Evolutionary conservation across 1,140 invertebrate genomes (phyloP), one percentile per base, ranked within the genome.

Genomic region (Propsilocerus akamusi): DNA sequence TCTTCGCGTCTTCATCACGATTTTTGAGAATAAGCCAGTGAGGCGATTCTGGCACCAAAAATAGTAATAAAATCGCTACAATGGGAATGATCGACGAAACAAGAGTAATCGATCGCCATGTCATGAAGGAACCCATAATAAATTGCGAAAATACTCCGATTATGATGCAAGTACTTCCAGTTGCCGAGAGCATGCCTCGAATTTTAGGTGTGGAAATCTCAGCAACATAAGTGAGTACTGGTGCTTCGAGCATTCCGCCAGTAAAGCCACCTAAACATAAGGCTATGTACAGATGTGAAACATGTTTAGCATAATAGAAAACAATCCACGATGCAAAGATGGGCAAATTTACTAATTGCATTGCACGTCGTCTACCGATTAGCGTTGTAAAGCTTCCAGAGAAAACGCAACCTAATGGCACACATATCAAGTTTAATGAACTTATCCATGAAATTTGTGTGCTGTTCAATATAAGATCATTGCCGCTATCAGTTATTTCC

Each of bases 201-300:
- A 85, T 64, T 57, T 82, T 75, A 0, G 84, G 83, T 56, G 84
- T 77, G 2, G 82, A 83, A 7, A 86, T 75, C 64, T 86, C 84
- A 2, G 83, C 81, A 8, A 86, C 81, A 59, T 86, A 86, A 0
- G 83, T 86, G 54, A 86, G 64, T 47, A 80, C 77, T 78, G 83
- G 83, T 51, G 82, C 82, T 66, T 86, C 83, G 34, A 84, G 65
- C 0, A 87, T 61, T 46, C 83, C 83, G 47, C 82, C 82, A 4
- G 75, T 76, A 1, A 86, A 53, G 6, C 83, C 83, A 12, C 78
- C 79, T 37, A 86, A 64, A 49, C 74, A 69, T 26, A 84, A 63
- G 10, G 78, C 77, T 2, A 71, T 53, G 59, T 83, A 84, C 11
- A 86, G 64, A 59, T 78, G 74, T 23, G 62, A 66, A 1, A 76